Conservation (phyloP, 2,888 invertebrate genomes). For the Dichetophora obliterata region DNA sequence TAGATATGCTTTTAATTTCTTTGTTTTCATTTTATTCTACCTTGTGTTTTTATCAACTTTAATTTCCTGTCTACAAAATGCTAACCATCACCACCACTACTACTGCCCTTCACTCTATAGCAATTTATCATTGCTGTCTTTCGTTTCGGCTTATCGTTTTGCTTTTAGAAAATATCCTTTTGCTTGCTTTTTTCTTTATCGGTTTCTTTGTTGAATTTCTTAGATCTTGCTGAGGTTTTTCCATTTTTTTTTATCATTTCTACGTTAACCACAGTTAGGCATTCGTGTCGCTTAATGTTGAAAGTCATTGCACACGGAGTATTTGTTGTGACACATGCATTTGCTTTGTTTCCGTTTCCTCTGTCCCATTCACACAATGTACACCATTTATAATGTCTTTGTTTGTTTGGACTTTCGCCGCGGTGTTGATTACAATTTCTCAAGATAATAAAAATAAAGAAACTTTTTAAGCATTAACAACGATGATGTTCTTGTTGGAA, state of each 20-base stretch:
- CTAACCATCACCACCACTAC: neutral
- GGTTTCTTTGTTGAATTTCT: neutral
- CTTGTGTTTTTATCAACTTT: neutral
- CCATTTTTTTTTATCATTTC: neutral
- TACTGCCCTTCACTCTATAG: neutral
- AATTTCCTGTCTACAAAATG: neutral
- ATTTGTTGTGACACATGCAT: slow-evolving; percentile 5
- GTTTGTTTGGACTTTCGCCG: neutral
- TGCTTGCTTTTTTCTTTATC: neutral
- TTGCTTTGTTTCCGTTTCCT: neutral
- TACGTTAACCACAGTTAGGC: neutral
- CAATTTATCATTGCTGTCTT: slow-evolving; percentile 12
- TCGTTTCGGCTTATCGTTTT: slow-evolving; percentile 13
- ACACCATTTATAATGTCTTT: neutral
- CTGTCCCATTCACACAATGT: neutral
- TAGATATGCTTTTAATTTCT: neutral
- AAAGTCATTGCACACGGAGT: neutral
- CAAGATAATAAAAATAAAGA: neutral
- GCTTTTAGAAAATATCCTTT: slow-evolving; percentile 2
- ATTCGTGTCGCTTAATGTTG: too few species aligned
- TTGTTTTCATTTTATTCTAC: neutral
- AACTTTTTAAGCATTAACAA: neutral
- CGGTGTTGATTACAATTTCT: slow-evolving; percentile 2
- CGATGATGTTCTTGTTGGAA: too few species aligned
- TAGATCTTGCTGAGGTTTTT: neutral